Evolutionary conservation across 2,888 invertebrate species (phyloP).

Genomic region (Lochmaea capreae): DNA sequence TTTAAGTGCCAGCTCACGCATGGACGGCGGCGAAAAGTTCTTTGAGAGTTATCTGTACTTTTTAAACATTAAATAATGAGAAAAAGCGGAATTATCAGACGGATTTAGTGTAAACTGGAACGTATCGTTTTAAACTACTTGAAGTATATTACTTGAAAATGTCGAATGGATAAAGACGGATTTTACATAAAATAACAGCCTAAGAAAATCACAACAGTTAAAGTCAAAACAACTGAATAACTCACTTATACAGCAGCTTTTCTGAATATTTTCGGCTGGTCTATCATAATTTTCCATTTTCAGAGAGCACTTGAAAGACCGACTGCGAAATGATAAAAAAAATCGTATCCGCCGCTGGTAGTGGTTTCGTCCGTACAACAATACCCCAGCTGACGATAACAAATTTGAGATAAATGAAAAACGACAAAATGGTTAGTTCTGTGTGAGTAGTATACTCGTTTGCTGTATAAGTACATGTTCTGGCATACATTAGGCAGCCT

Average conservation of each 20-base stretch:
- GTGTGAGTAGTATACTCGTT: constrained; percentile 43
- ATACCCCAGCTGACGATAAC: constrained; percentile 39
- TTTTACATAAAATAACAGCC: too few species aligned
- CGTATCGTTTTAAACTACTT: too few species aligned
- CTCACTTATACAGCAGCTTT: too few species aligned
- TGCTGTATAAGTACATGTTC: constrained; percentile 51
- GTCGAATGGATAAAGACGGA: too few species aligned
- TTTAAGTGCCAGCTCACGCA: constrained; percentile 16
- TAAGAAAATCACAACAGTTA: too few species aligned
- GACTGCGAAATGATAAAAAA: neutral
- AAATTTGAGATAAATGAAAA: constrained; percentile 44
- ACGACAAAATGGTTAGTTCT: constrained; percentile 45
- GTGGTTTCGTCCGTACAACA: constrained; percentile 18
- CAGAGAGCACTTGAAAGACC: too few species aligned
- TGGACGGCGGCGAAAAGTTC: neutral
- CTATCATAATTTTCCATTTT: too few species aligned
- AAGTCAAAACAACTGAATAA: too few species aligned
- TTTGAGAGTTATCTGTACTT: neutral
- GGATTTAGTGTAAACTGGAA: too few species aligned
- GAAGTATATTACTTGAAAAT: too few species aligned
- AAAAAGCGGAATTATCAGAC: too few species aligned
- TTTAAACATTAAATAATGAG: neutral
- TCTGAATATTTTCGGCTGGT: too few species aligned
- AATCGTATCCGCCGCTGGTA: constrained; percentile 1
- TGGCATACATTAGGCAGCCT: constrained; percentile 53